Conservation (phyloP, 2,888 invertebrate species). For the Conomelus anceps region DNA sequence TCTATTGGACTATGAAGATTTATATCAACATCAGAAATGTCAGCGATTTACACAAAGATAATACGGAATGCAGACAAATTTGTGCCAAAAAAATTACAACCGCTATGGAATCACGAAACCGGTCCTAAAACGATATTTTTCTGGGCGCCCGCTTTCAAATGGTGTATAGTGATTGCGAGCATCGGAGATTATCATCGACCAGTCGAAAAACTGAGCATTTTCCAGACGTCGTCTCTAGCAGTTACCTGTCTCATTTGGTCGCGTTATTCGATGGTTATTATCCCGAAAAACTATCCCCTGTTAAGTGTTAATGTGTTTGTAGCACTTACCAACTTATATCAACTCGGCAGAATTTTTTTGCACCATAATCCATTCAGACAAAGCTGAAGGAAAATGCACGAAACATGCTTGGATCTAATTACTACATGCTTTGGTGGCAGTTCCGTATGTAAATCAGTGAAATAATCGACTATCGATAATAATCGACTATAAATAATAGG, state of each 20-base stretch:
- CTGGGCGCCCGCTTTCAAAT: constrained; percentile 97
- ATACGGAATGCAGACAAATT: constrained; percentile 61
- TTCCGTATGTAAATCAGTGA: no score
- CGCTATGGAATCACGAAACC: constrained; percentile 96
- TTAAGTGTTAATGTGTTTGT: constrained; percentile 96
- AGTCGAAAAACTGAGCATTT: constrained; percentile 75
- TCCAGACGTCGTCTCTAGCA: constrained; percentile 74
- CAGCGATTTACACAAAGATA: constrained; percentile 54
- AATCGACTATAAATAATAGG: no score
- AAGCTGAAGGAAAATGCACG: no score
- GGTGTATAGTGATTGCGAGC: constrained; percentile 87
- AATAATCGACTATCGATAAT: no score
- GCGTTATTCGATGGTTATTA: constrained; percentile 90
- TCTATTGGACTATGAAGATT: no score
- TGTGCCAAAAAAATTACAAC: constrained; percentile 73
- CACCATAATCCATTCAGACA: not conserved
- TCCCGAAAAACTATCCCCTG: constrained; percentile 90
- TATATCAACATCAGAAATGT: no score
- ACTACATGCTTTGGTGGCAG: no score
- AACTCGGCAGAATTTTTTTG: constrained; percentile 58
- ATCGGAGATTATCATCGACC: constrained; percentile 79
- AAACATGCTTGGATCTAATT: no score
- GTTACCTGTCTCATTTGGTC: constrained; percentile 94
- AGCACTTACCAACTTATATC: constrained; percentile 77
- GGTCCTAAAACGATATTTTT: constrained; percentile 99